Base-by-base conservation (phyloP, 2,797 vertebrate species). In the Phataginus tricuspis region DNA sequence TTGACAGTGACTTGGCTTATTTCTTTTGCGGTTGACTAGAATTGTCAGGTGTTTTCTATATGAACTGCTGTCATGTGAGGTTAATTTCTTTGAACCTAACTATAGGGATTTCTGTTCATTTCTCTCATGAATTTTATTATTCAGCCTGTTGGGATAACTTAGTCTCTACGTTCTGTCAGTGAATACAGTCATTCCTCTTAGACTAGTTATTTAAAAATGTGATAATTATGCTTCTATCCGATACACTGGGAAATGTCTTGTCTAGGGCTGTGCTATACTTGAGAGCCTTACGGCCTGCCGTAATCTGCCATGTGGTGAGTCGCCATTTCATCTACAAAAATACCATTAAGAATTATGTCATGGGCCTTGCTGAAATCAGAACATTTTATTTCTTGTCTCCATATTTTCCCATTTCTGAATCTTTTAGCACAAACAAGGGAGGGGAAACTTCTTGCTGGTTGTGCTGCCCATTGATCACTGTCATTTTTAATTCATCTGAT, bases 331-430 rank as follows among this genome's bases (percentile, higher is more conserved):
- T 49, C 51, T 21, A 55, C 80, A 80, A 90, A 92, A 92, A 63
- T 82, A 61, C n/a, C 78, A 55, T 68, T 78, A 89, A 79, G 84
- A 91, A 74, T 91, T 51, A 45, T 72, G 78, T 87, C 72, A 75
- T 51, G 57, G 88, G 42, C 66, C 78, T 55, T 63, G 7, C 59
- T 69, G 57, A 94, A 94, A 89, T 57, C 6, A 88, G 89, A 88
- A 89, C 78, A 57, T 71, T 55, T 82, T 49, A 57, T 71, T 74
- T 34, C 19, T 57, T 39, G 11, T 55, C 57, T 55, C 1, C 55
- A 69, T 63, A n/a, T 7, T n/a, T 78, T 85, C 31, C 66, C 51
- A 49, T 91, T 69, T 86, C 45, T 72, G 51, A 25, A 23, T 83
- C 49, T 77, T 86, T 59, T 14, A 66, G 42, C 11, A 6, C 57